A percentile compares a stretch with the other conserved stretches of the same genome.
These are phyloP conservation scores for Altica lythri DNA, from an alignment of 2,888 invertebrate genomes.

Conservation along the genomic window DNA sequence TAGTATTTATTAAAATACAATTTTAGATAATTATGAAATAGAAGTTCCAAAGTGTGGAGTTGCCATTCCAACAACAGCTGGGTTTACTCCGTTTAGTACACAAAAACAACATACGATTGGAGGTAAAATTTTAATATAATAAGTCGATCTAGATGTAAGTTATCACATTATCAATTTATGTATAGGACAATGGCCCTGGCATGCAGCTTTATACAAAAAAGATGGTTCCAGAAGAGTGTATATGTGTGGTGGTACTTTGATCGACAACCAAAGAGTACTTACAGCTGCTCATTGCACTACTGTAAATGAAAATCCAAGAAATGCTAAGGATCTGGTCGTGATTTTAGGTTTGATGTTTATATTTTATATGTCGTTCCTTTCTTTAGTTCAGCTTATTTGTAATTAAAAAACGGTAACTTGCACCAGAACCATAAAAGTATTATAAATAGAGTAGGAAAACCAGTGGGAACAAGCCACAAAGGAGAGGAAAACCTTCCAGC, in stretches of 20 bases:
- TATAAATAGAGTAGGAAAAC: too few species aligned
- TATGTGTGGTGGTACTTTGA: constrained; percentile 67
- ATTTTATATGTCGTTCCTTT: neutral
- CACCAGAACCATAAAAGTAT: too few species aligned
- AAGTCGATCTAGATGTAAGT: too few species aligned
- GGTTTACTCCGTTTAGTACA: constrained; percentile 65
- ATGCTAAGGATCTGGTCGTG: constrained; percentile 47
- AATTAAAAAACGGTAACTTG: too few species aligned
- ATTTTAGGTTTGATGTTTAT: constrained; percentile 49
- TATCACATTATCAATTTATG: too few species aligned
- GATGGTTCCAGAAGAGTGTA: constrained; percentile 58
- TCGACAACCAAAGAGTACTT: constrained; percentile 61
- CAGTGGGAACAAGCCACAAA: too few species aligned
- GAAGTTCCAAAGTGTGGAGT: constrained; percentile 52
- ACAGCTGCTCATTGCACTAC: constrained; percentile 70
- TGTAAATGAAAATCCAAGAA: too few species aligned
- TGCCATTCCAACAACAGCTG: constrained; percentile 58
- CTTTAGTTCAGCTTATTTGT: too few species aligned
- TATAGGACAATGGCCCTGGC: constrained; percentile 70
- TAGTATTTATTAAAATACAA: constrained; percentile 1
- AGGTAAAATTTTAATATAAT: too few species aligned
- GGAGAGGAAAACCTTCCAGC: too few species aligned
- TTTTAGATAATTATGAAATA: constrained; percentile 3
- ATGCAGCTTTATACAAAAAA: constrained; percentile 63
- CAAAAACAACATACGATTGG: constrained; percentile 63